Evolutionary conservation across 2,888 invertebrate genomes (phyloP).

Genomic region (Phymatocera aterrima): DNA sequence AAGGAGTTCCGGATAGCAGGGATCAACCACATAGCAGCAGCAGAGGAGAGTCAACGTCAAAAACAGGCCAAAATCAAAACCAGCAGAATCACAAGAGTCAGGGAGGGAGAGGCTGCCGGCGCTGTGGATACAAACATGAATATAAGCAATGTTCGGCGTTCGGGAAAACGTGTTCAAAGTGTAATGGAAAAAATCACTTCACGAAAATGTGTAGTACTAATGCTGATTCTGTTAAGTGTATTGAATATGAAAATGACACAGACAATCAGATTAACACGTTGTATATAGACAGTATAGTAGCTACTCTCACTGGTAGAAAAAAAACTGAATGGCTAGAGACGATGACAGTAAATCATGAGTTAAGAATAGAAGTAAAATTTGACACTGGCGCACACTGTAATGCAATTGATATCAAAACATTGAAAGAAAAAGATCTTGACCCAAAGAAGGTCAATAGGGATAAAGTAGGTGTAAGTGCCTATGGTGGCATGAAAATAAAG

Average conservation of each 20-base stretch:
- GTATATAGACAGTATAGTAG: neutral
- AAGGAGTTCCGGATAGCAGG: neutral
- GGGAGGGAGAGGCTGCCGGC: slow-evolving; percentile 33
- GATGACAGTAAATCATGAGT: too few relatives aligned
- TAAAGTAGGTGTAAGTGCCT: neutral
- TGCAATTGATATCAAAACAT: neutral
- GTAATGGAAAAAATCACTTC: slow-evolving; percentile 51
- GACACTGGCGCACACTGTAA: slow-evolving; percentile 17
- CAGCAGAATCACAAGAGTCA: too few relatives aligned
- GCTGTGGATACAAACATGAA: slow-evolving; percentile 49
- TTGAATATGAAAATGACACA: neutral
- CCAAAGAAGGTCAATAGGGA: neutral
- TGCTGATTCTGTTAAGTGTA: neutral
- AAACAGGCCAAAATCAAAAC: too few relatives aligned
- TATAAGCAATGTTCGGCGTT: slow-evolving; percentile 48
- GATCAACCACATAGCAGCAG: too few relatives aligned
- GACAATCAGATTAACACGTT: neutral
- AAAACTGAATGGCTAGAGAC: neutral
- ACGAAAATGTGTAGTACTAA: slow-evolving; percentile 45
- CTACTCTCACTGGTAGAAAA: neutral
- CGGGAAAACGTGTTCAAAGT: slow-evolving; percentile 50
- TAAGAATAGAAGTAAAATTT: neutral
- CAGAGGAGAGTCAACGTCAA: too few relatives aligned
- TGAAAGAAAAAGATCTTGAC: neutral
- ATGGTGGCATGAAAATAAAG: neutral